These are phyloP conservation scores for Ceratitis capitata DNA, from an alignment of 1,140 invertebrate genomes.

Conservation along the genomic window DNA sequence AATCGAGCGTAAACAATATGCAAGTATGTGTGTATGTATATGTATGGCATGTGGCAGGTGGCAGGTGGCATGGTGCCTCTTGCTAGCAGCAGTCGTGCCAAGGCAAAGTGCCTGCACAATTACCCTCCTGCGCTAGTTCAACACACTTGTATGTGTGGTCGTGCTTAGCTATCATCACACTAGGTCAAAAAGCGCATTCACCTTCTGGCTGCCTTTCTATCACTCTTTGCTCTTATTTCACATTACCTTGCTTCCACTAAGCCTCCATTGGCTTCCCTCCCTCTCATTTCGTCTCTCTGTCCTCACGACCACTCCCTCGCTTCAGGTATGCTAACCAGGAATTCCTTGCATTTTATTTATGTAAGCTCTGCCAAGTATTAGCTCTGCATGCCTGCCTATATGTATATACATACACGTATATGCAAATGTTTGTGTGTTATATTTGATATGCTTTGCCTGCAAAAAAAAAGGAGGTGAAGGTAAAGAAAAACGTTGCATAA, in stretches of 20 bases:
- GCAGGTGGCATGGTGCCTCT: not conserved
- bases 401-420: no score
- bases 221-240: not conserved
- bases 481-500: not conserved
- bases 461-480: not conserved
- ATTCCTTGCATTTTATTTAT: not conserved
- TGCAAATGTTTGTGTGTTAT: not conserved
- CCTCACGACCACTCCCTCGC: not conserved
- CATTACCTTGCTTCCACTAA: not conserved
- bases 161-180: not conserved
- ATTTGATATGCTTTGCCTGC: not conserved
- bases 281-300: not conserved
- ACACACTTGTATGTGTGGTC: not conserved
- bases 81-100: not conserved
- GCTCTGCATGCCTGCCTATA: no score
- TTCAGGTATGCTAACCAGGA: not conserved
- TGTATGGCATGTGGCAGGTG: not conserved
- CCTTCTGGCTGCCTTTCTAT: not conserved
- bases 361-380: not conserved
- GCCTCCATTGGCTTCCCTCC: not conserved
- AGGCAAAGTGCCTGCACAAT: not conserved
- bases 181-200: slow-evolving; percentile 37
- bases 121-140: not conserved
- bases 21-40: not conserved
- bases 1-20: not conserved